Conservation (phyloP, 2,113 vertebrate genomes). For the Sylvia atricapilla region DNA sequence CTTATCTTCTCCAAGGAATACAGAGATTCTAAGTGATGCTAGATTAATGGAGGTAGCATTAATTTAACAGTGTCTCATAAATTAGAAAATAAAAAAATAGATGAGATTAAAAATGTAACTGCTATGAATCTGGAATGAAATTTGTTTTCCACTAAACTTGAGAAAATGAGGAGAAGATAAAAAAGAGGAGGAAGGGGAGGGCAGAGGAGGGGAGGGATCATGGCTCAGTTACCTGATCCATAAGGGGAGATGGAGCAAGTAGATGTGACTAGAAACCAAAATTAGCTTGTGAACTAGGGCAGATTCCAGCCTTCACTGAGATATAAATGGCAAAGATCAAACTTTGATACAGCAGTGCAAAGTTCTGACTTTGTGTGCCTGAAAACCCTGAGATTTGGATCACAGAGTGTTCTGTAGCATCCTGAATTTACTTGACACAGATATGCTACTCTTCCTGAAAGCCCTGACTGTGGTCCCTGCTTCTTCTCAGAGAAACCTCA, state of each 20-base stretch:
- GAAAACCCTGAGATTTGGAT: neutral
- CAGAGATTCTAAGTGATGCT: neutral
- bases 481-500: neutral
- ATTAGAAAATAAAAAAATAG: neutral
- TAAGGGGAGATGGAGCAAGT: neutral
- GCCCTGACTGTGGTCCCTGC: neutral
- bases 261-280: neutral
- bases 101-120: neutral
- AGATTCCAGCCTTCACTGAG: neutral
- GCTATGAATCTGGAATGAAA: neutral
- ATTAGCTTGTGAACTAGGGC: neutral
- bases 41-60: neutral
- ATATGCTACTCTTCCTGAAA: neutral
- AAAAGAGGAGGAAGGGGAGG: too few relatives aligned
- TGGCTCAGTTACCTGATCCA: neutral
- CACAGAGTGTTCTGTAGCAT: neutral
- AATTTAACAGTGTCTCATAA: neutral
- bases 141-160: neutral
- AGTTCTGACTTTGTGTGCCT: neutral
- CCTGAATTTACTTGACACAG: neutral
- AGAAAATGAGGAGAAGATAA: neutral
- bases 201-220: too few relatives aligned
- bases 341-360: neutral
- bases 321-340: neutral
- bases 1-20: neutral